Evolutionary conservation across 2,797 vertebrate genomes (phyloP).

Genomic region (Crotalus adamanteus): DNA sequence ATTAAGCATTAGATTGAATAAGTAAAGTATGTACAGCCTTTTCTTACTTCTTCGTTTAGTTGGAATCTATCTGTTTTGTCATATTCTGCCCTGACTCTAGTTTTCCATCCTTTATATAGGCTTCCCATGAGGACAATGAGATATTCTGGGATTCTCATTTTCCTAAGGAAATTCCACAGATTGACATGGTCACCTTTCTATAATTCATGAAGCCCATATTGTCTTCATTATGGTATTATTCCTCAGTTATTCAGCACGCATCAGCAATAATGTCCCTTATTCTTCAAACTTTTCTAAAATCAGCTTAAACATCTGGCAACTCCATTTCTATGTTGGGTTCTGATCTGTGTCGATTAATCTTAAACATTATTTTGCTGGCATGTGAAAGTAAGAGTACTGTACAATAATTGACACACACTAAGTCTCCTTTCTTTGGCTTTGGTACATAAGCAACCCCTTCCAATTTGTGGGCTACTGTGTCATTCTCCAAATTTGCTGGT

Average conservation of each 20-base stretch:
- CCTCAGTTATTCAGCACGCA: background rate
- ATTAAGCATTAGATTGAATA: background rate
- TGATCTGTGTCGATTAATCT: background rate
- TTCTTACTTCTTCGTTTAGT: background rate
- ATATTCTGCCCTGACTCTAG: background rate
- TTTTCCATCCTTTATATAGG: background rate
- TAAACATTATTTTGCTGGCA: background rate
- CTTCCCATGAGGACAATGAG: background rate
- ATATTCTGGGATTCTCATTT: background rate
- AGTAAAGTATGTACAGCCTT: background rate
- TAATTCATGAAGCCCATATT: background rate
- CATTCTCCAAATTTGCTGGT: background rate
- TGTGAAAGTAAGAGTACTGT: background rate
- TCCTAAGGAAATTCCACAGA: background rate
- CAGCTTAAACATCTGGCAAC: background rate
- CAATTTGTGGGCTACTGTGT: background rate
- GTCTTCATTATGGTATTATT: background rate
- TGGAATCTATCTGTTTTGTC: background rate
- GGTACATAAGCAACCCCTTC: background rate
- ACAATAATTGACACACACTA: background rate
- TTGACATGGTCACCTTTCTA: background rate
- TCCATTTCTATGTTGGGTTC: background rate
- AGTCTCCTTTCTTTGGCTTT: background rate
- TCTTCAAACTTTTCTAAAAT: background rate
- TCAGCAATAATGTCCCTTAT: background rate